phyloP scores from a whole-genome alignment of 2,113 vertebrate genomes.

The Sula dactylatra region DNA sequence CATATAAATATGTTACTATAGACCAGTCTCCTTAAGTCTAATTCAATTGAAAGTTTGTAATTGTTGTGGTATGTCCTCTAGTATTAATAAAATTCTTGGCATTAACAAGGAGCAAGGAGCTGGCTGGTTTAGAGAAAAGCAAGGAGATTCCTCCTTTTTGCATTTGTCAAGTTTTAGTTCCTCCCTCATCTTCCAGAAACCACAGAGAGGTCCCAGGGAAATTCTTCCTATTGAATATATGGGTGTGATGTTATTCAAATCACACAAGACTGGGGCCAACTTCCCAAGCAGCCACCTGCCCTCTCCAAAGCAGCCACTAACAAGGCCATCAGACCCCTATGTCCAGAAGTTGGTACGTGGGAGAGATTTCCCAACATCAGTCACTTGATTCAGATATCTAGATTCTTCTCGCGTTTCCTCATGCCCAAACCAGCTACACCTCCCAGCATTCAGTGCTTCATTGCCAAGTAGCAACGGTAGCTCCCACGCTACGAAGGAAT shows the following conservation, averaged over 20 bases:
- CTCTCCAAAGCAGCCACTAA: background rate
- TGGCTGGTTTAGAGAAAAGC: background rate
- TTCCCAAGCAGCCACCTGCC: background rate
- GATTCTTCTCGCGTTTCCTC: background rate
- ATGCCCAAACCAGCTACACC: too few species aligned
- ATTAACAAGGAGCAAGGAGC: background rate
- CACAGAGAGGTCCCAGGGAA: background rate
- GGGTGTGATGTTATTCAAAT: background rate
- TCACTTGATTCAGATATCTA: background rate
- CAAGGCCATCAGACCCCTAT: background rate
- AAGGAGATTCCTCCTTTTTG: background rate
- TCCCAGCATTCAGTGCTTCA: background rate
- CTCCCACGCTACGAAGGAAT: fast-evolving
- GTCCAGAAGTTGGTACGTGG: background rate
- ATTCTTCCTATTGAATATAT: background rate
- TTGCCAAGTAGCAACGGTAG: too few species aligned
- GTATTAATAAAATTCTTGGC: background rate
- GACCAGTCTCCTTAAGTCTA: background rate
- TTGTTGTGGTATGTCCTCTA: background rate
- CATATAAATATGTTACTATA: background rate
- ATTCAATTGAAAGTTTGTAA: background rate
- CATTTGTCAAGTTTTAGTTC: background rate
- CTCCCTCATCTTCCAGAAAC: background rate
- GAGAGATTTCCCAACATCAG: background rate
- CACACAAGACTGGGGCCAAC: fast-evolving